A percentile compares a stretch with the other conserved stretches of the same genome.
phyloP scores from a whole-genome alignment of 2,888 invertebrate species.

The Clanis bilineata region DNA sequence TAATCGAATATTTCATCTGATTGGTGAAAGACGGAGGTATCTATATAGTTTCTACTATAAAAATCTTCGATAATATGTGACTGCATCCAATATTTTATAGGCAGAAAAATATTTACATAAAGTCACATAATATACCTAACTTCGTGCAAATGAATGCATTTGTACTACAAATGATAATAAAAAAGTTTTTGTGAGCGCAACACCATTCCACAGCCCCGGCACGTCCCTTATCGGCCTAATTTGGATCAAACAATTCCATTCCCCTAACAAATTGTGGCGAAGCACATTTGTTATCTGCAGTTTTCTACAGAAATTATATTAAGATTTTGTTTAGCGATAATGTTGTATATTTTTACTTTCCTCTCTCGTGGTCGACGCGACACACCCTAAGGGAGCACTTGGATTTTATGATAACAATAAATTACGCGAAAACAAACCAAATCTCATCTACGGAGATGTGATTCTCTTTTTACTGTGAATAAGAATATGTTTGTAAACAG shows the following conservation, averaged over 20 bases:
- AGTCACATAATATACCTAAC: slow-evolving; percentile 39
- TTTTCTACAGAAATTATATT: slow-evolving; percentile 76
- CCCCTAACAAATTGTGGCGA: slow-evolving; percentile 70
- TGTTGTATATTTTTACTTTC: slow-evolving; percentile 69
- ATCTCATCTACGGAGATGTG: slow-evolving; percentile 39
- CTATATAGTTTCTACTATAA: no score
- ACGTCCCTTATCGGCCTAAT: slow-evolving; percentile 74
- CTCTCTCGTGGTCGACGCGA: slow-evolving; percentile 43
- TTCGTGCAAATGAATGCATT: slow-evolving; percentile 42
- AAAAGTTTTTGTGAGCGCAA: slow-evolving; percentile 57
- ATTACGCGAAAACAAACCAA: slow-evolving; percentile 63
- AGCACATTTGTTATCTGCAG: slow-evolving; percentile 75
- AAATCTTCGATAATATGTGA: no score
- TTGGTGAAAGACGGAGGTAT: no score
- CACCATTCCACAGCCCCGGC: slow-evolving; percentile 54
- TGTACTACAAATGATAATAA: slow-evolving; percentile 56
- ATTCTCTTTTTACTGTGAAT: slow-evolving; percentile 16
- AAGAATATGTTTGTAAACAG: slow-evolving; percentile 18
- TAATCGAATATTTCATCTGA: no score
- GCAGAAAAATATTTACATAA: slow-evolving; percentile 38
- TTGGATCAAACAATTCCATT: slow-evolving; percentile 75
- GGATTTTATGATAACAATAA: slow-evolving; percentile 68
- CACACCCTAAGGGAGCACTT: slow-evolving; percentile 53
- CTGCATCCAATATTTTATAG: slow-evolving; percentile 38
- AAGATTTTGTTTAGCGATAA: slow-evolving; percentile 74